These are phyloP conservation scores for Melinaea menophilus DNA, from an alignment of 2,888 invertebrate species.

Conservation along the genomic window DNA sequence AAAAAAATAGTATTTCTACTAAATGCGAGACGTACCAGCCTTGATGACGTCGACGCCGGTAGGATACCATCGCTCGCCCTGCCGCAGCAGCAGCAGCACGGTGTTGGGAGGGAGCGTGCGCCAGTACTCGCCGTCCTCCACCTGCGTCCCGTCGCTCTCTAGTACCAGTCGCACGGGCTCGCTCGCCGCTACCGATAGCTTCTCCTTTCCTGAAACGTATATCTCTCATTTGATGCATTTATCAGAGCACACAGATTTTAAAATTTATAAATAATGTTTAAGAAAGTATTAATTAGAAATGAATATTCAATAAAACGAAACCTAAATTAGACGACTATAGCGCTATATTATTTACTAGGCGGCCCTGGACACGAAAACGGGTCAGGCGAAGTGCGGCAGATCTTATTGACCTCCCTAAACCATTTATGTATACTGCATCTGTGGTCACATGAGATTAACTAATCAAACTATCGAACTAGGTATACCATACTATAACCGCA, in stretches of 20 bases:
- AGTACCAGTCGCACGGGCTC: slow-evolving; percentile 94
- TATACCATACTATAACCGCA: too few species aligned
- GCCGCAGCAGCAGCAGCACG: slow-evolving; percentile 90
- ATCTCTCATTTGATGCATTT: too few species aligned
- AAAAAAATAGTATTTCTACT: background rate
- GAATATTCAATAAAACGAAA: too few species aligned
- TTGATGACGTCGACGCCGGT: slow-evolving; percentile 96
- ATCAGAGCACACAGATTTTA: too few species aligned
- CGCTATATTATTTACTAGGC: slow-evolving; percentile 3
- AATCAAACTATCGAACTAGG: too few species aligned
- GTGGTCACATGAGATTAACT: too few species aligned
- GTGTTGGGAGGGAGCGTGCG: slow-evolving; percentile 95
- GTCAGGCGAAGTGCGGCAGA: slow-evolving; percentile 48
- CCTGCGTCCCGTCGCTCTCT: slow-evolving; percentile 97
- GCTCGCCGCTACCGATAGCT: slow-evolving; percentile 90
- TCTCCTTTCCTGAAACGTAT: slow-evolving; percentile 85
- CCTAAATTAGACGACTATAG: too few species aligned
- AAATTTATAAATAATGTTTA: too few species aligned
- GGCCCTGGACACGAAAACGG: slow-evolving; percentile 39
- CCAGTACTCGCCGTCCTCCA: slow-evolving; percentile 98
- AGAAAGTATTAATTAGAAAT: too few species aligned
- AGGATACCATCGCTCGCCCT: slow-evolving; percentile 95
- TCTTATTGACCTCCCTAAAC: slow-evolving; percentile 45
- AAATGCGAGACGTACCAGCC: slow-evolving; percentile 82
- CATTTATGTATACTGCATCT: slow-evolving; percentile 20